Evolutionary conservation across 2,888 invertebrate species (phyloP).

Genomic region (Tetrapedia diversipes): DNA sequence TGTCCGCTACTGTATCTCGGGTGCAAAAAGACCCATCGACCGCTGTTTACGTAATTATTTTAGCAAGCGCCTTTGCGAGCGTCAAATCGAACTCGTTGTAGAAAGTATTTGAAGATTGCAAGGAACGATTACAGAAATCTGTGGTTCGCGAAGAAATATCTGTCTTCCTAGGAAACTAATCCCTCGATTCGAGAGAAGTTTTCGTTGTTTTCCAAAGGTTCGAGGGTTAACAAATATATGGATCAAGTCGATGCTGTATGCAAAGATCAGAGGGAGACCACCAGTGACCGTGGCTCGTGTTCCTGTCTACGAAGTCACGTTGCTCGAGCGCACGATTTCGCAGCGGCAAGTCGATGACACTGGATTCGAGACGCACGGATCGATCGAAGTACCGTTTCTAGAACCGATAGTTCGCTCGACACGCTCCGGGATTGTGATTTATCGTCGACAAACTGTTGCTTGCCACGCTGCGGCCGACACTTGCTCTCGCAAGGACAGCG

Average conservation of each 20-base stretch:
- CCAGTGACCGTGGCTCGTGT: neutral
- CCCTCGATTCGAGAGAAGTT: no score
- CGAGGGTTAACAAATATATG: no score
- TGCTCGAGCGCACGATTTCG: conserved; percentile 20
- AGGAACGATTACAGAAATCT: neutral
- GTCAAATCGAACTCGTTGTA: no score
- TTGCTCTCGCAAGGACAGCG: conserved; percentile 3
- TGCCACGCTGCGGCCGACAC: conserved; percentile 35
- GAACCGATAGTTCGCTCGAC: conserved; percentile 39
- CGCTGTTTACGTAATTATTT: no score
- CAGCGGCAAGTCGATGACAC: conserved; percentile 39
- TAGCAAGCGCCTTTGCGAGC: no score
- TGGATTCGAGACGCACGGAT: conserved; percentile 45
- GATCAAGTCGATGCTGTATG: no score
- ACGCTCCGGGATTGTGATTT: conserved; percentile 48
- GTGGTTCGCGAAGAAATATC: no score
- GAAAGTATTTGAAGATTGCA: neutral
- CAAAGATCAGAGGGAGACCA: neutral
- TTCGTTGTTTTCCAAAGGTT: no score
- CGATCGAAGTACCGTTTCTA: conserved; percentile 57
- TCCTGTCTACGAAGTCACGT: neutral
- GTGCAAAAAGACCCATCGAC: no score
- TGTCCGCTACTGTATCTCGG: no score
- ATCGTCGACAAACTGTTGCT: conserved; percentile 48
- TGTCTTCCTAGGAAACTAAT: no score